Evolutionary conservation across 2,113 vertebrate species (phyloP).

Genomic region (Pavo muticus): DNA sequence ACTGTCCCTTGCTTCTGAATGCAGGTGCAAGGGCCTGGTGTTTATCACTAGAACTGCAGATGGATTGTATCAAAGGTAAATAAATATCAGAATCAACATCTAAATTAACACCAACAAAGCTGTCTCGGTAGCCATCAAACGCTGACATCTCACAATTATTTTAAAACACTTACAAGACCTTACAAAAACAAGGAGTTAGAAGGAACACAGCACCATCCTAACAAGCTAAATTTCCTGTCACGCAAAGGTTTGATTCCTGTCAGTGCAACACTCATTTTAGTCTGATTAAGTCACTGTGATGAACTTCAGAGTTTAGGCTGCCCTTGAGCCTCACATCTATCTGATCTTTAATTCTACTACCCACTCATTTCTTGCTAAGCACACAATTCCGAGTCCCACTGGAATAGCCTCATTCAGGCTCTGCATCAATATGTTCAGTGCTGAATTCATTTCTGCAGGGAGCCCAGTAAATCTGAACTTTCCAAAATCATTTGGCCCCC

Average conservation of each 20-base stretch:
- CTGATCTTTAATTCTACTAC: constrained; percentile 77
- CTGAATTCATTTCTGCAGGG: constrained; percentile 83
- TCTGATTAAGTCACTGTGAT: constrained; percentile 81
- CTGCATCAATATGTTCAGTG: constrained; percentile 78
- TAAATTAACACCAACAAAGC: background rate
- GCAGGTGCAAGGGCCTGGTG: background rate
- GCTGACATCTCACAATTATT: background rate
- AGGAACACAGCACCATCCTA: constrained; percentile 37
- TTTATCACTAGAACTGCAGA: background rate
- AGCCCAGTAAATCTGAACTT: constrained; percentile 83
- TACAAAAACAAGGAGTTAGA: background rate
- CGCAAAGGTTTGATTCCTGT: constrained; percentile 44
- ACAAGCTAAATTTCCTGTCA: constrained; percentile 61
- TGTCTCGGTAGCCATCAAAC: background rate
- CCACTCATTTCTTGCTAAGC: constrained; percentile 76
- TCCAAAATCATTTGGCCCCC: constrained; percentile 87
- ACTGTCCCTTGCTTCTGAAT: background rate
- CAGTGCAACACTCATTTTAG: constrained; percentile 54
- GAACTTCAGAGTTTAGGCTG: constrained; percentile 80
- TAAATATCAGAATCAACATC: background rate
- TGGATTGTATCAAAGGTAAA: background rate
- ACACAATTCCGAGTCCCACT: constrained; percentile 75
- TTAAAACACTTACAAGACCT: background rate
- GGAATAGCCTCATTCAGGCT: constrained; percentile 66
- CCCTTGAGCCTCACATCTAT: constrained; percentile 77